Evolutionary conservation across 1,140 invertebrate genomes (phyloP), one percentile per base, ranked within the genome.

Genomic region (Thalassaphorura encarpata): DNA sequence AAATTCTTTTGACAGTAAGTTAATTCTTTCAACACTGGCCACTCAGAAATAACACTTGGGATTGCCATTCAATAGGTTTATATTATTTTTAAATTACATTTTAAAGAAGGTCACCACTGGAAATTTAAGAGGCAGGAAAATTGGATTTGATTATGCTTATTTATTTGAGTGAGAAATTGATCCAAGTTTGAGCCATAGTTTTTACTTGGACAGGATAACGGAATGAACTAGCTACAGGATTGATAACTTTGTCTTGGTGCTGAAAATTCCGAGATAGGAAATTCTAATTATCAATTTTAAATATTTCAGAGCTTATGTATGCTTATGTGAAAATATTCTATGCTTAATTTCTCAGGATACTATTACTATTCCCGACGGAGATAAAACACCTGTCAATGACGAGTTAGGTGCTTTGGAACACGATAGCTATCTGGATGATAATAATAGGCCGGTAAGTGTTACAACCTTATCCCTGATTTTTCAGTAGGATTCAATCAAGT

Each of bases 371-470:
- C 52, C 46, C 21, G 61, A 63, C 52, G 62, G 62, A 3, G 62
- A 64, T 49, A 58, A 47, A 31, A 64, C 62, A 16, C 62, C 62
- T 0, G 58, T 64, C 6, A 64, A 64, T 36, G 41, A 55, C 49
- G 50, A 49, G 24, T 52, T 43, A 18, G 54, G 29, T 6, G 39
- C n/a, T n/a, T n/a, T n/a, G n/a, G n/a, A n/a, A n/a, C n/a, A 51
- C 11, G 26, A 47, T 8, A 43, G 46, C 5, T 19, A 8, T 18
- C 41, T 43, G 8, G 41, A 43, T 8, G 8, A 43, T n/a, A 43
- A 4, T 29, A 43, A 43, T 24, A 16, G 40, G 42, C 26, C 40
- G 33, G 33, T 36, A 36, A 36, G 33, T 36, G 33, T n/a, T 36
- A 36, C 11, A 36, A 36, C n/a, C n/a, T 36, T 36, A 36, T n/a